phyloP scores from a whole-genome alignment of 2,113 vertebrate genomes.

The Apodemus sylvaticus region DNA sequence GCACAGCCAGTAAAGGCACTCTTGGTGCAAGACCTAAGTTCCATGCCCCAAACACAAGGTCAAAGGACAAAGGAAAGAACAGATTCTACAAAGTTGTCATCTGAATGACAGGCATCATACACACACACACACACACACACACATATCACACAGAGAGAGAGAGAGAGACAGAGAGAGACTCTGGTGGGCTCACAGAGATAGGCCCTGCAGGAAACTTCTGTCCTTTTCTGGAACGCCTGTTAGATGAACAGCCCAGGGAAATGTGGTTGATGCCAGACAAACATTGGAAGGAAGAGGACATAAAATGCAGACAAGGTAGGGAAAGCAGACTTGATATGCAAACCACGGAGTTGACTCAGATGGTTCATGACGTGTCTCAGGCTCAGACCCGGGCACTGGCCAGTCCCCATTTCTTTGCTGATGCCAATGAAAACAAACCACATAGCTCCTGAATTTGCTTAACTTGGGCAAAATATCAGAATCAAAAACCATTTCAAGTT shows the following conservation, averaged over 20 bases:
- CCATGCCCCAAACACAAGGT: neutral
- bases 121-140: neutral
- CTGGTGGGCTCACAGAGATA: neutral
- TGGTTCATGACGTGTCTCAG: neutral
- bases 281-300: neutral
- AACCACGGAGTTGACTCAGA: neutral
- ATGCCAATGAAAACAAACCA: neutral
- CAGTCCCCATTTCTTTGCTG: neutral
- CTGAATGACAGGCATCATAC: neutral
- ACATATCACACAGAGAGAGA: too few relatives aligned
- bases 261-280: neutral
- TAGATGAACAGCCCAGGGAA: neutral
- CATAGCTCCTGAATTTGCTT: neutral
- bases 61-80: neutral
- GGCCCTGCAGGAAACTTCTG: neutral
- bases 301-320: neutral
- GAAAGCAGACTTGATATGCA: neutral
- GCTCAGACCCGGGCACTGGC: neutral
- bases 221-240: neutral
- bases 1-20: neutral
- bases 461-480: neutral
- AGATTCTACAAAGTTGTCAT: neutral
- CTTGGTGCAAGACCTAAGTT: neutral
- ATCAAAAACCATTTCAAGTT: conserved; percentile 38
- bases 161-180: neutral